Base-by-base conservation (phyloP, 2,888 invertebrate genomes). In the Gryllus longicercus region DNA sequence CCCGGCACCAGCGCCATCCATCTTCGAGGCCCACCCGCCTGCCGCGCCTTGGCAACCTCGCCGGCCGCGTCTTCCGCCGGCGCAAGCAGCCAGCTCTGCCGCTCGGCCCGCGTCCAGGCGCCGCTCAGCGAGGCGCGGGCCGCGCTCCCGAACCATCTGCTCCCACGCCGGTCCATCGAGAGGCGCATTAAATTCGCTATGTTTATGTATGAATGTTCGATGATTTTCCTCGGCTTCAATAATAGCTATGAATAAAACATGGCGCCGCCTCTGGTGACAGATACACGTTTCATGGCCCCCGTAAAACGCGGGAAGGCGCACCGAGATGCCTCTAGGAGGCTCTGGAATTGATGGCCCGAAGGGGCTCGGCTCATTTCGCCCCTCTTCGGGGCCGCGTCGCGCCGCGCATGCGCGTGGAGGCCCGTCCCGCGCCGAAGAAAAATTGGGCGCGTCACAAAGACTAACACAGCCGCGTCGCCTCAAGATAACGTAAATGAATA, bases 391-490 rank as follows among this genome's bases (percentile, higher is more conserved):
- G 5, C 4, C 38, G 5, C 1, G 8, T 1, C 38, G 5, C 0
- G 8, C 38, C 1, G 38, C 38, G 38, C 38, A 38, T 38, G 38
- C 38, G 38, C 38, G 38, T 0, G 38, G 38, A 38, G 38, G 5
- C 38, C 38, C 8, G 38, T 38, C 38, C 38, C 5, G 38, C 38
- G 38, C 38, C 8, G 8, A 38, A 38, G 38, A 38, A 38, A 63
- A 63, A 63, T 63, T 63, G 63, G 63, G 14, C 63, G 63, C n/a
- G 63, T 63, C 63, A 63, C 63, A 63, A 63, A 63, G 63, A 63
- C 63, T 63, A 63, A 63, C 63, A n/a, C 4, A 63, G 63, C 12
- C 63, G 16, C 63, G n/a, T 63, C 11, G 14, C 16, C 16, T 0
- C 12, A 63, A 63, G 63, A 63, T 63, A 63, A 63, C 63, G 5